A percentile compares a stretch with the other conserved stretches of the same genome.
These are phyloP conservation scores for Lucilia cuprina DNA, from an alignment of 1,140 invertebrate genomes.

Conservation along the genomic window DNA sequence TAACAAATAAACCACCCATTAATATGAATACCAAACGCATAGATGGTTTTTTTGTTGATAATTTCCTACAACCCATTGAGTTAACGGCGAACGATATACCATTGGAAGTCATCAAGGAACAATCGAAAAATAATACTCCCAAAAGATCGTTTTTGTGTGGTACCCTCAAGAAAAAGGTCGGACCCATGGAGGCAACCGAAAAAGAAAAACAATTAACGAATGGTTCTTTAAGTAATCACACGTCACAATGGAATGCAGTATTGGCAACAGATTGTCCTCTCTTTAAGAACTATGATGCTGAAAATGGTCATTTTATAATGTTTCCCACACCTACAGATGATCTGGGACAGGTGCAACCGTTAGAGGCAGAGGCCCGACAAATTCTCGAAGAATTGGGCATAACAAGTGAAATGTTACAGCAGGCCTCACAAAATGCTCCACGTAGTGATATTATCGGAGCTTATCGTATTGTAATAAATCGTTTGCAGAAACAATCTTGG, in stretches of 20 bases:
- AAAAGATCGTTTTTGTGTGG: slow-evolving; percentile 54
- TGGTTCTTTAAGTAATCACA: slow-evolving; percentile 44
- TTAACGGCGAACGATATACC: slow-evolving; percentile 43
- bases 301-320: slow-evolving; percentile 63
- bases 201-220: slow-evolving; percentile 55
- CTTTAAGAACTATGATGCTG: slow-evolving; percentile 62
- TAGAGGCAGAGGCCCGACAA: slow-evolving; percentile 62
- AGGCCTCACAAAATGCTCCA: slow-evolving; percentile 59
- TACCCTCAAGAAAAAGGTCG: slow-evolving; percentile 60
- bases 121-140: slow-evolving; percentile 43
- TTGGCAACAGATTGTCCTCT: slow-evolving; percentile 54
- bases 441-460: slow-evolving; percentile 63
- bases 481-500: slow-evolving; percentile 62
- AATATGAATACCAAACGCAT: slow-evolving; percentile 60
- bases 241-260: slow-evolving; percentile 57
- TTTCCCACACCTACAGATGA: slow-evolving; percentile 62
- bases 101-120: slow-evolving; percentile 43
- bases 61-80: slow-evolving; percentile 59
- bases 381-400: slow-evolving; percentile 62
- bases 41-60: slow-evolving; percentile 57
- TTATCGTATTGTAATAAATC: slow-evolving; percentile 64
- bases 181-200: slow-evolving; percentile 54
- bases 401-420: slow-evolving; percentile 59
- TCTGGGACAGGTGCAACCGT: slow-evolving; percentile 55
- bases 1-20: slow-evolving; percentile 57